A percentile compares a stretch with the other conserved stretches of the same genome.
These are phyloP conservation scores for Drosophila nikananu DNA, from an alignment of 1,140 invertebrate species.

Conservation along the genomic window DNA sequence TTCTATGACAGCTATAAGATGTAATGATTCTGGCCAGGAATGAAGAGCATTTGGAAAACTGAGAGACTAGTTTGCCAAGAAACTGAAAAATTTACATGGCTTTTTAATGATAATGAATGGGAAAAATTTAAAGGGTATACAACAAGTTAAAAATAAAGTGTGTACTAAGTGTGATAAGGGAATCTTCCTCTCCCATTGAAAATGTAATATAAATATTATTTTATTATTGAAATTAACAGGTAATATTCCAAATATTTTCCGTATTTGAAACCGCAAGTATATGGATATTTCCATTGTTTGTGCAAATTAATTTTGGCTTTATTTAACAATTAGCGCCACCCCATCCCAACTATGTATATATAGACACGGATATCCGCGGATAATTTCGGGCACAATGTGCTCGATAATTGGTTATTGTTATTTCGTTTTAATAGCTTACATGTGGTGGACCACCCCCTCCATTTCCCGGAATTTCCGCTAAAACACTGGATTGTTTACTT, in stretches of 20 bases:
- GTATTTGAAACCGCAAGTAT: background rate
- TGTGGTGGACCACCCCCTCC: slow-evolving; percentile 37
- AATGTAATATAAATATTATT: too few species aligned
- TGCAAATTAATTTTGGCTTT: slow-evolving; percentile 10
- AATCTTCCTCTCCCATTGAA: background rate
- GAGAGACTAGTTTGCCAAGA: background rate
- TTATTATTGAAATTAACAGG: background rate
- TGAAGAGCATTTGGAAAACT: background rate
- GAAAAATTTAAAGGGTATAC: background rate
- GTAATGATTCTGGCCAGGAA: background rate
- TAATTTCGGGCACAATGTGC: slow-evolving; percentile 36
- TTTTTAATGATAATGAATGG: background rate
- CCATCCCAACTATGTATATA: background rate
- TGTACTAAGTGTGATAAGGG: background rate
- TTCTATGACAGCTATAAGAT: background rate
- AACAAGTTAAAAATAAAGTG: background rate
- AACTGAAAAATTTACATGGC: background rate
- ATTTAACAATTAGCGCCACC: slow-evolving; percentile 4
- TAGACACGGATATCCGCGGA: slow-evolving; percentile 13
- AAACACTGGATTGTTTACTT: slow-evolving; percentile 21
- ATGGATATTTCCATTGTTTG: slow-evolving; percentile 32
- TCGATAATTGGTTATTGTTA: slow-evolving; percentile 41
- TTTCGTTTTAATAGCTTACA: slow-evolving; percentile 51
- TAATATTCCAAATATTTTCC: slow-evolving; percentile 3
- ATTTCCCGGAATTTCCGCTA: slow-evolving; percentile 13